Evolutionary conservation across 2,113 vertebrate genomes (phyloP).

Genomic region (Plectropomus leopardus): DNA sequence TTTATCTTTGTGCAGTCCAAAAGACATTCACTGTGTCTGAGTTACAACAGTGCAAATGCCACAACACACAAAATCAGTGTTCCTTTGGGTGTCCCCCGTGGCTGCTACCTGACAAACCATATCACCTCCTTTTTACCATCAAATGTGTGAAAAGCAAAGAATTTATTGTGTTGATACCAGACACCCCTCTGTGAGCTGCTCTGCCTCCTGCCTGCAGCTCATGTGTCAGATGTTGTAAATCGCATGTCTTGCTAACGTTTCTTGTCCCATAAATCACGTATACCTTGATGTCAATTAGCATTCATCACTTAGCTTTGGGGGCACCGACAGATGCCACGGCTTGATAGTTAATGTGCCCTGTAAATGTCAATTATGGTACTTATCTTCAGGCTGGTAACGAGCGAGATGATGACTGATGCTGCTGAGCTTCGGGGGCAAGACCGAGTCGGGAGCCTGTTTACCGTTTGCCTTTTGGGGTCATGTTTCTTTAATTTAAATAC

Average conservation of each 20-base stretch:
- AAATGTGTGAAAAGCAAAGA: not conserved
- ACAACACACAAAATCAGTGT: not conserved
- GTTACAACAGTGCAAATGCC: not conserved
- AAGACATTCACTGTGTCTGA: constrained; percentile 5
- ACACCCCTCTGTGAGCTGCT: no score
- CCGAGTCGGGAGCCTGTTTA: not conserved
- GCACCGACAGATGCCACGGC: not conserved
- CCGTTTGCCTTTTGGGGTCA: not conserved
- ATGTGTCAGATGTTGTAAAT: not conserved
- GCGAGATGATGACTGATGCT: not conserved
- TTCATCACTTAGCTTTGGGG: not conserved
- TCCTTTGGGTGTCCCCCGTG: not conserved
- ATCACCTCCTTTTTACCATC: not conserved
- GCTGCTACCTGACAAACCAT: not conserved
- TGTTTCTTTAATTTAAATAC: not conserved
- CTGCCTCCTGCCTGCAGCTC: not conserved
- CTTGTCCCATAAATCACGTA: not conserved
- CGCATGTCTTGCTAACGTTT: not conserved
- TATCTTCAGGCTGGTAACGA: not conserved
- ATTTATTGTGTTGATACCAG: not conserved
- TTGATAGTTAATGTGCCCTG: constrained; percentile 9
- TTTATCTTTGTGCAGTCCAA: not conserved
- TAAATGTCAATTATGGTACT: constrained; percentile 32
- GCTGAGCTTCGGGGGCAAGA: not conserved
- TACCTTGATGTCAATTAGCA: constrained; percentile 3